These are phyloP conservation scores for Rhineura floridana DNA, from an alignment of 2,113 vertebrate species.

Conservation along the genomic window DNA sequence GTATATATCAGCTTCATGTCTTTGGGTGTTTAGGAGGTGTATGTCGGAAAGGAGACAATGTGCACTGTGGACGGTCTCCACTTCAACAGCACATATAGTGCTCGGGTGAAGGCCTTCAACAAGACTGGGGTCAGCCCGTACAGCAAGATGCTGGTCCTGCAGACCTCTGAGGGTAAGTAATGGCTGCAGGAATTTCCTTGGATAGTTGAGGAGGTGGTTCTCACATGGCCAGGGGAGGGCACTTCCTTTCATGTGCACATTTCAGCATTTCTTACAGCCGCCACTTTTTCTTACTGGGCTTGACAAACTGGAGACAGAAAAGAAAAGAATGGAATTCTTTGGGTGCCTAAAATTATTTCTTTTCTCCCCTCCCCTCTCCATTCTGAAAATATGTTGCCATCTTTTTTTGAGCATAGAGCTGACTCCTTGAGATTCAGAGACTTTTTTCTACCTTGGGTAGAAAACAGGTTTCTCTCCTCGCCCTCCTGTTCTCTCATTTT, in stretches of 20 bases:
- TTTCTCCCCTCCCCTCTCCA: background rate
- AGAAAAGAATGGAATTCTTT: background rate
- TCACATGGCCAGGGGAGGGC: background rate
- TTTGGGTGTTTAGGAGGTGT: conserved; percentile 87
- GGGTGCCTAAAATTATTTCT: background rate
- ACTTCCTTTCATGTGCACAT: background rate
- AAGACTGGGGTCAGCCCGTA: conserved; percentile 93
- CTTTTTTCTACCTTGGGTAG: fast-evolving
- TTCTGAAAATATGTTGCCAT: background rate
- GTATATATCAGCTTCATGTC: background rate
- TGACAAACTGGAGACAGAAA: background rate
- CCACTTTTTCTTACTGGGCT: too few species aligned
- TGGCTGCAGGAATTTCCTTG: conserved; percentile 50
- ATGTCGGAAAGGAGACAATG: conserved; percentile 97
- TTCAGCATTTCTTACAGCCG: too few species aligned
- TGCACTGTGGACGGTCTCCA: conserved; percentile 98
- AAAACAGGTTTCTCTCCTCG: background rate
- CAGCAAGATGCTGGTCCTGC: conserved; percentile 97
- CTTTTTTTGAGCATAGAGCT: too few species aligned
- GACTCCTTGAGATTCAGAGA: too few species aligned
- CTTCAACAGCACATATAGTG: conserved; percentile 96
- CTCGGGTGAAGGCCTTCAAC: conserved; percentile 96
- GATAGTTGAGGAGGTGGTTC: background rate
- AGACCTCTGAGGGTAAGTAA: conserved; percentile 94
- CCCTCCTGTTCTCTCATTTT: background rate